Conservation (phyloP, 2,113 vertebrate genomes). For the Tauraco erythrolophus region DNA sequence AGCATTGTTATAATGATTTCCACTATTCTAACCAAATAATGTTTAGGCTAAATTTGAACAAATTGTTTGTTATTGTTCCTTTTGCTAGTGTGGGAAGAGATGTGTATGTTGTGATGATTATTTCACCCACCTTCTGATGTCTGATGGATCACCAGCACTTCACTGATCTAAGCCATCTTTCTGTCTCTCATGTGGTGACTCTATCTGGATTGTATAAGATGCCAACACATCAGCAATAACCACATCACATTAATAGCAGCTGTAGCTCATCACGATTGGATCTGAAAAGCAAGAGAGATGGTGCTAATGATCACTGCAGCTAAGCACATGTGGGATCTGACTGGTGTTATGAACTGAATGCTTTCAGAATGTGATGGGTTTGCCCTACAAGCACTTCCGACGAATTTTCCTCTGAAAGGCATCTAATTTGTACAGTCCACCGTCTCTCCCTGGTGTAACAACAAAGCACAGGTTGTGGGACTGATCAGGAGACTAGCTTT, state of each 20-base stretch:
- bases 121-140: background rate
- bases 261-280: background rate
- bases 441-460: background rate
- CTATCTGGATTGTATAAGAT: background rate
- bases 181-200: background rate
- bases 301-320: background rate
- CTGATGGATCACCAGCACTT: background rate
- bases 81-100: background rate
- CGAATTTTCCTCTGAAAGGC: background rate
- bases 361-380: background rate
- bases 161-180: background rate
- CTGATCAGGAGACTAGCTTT: background rate
- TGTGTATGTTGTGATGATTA: background rate
- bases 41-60: background rate
- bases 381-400: background rate
- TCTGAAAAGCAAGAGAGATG: background rate
- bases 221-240: background rate
- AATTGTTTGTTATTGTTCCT: background rate
- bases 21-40: background rate
- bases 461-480: accelerated
- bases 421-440: background rate
- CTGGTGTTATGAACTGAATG: background rate
- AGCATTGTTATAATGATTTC: background rate
- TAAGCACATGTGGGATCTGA: background rate
- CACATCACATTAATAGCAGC: accelerated